phyloP scores from a whole-genome alignment of 37 sponge, comb jelly and placozoan species.

The Tethya wilhelma region DNA sequence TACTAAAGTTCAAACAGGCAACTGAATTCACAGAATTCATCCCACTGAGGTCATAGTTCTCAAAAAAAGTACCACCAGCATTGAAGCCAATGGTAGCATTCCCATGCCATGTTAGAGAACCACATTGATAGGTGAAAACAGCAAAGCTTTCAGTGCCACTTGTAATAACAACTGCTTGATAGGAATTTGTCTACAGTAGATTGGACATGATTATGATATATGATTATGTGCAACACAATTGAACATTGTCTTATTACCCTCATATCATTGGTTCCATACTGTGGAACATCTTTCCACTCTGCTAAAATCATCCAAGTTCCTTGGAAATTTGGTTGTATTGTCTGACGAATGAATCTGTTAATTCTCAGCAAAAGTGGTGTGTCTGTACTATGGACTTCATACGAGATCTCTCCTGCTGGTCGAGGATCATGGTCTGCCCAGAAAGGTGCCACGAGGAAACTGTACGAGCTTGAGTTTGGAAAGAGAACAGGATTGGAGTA shows the following conservation, averaged over 20 bases:
- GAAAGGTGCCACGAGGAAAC: constrained; percentile 18
- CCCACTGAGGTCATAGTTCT: constrained; percentile 33
- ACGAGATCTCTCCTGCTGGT: constrained; percentile 14
- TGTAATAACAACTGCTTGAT: constrained; percentile 32
- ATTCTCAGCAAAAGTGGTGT: background rate
- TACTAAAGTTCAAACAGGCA: constrained; percentile 1
- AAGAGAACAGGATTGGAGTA: constrained; percentile 21
- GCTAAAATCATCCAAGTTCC: constrained; percentile 42
- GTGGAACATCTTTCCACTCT: constrained; percentile 18
- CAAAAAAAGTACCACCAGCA: constrained; percentile 21
- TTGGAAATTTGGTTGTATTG: background rate
- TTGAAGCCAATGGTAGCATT: constrained; percentile 49
- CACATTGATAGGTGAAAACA: constrained; percentile 47
- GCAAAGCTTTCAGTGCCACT: constrained; percentile 17
- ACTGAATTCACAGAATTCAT: background rate
- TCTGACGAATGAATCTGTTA: constrained; percentile 5
- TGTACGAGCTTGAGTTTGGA: constrained; percentile 15
- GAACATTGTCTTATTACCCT: constrained; percentile 1
- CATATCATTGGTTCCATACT: constrained; percentile 1
- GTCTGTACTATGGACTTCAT: constrained; percentile 3
- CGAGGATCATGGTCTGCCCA: constrained; percentile 36
- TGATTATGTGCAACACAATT: background rate
- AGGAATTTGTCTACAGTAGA: constrained; percentile 32
- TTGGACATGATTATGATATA: background rate
- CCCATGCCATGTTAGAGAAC: constrained; percentile 8